Conservation (phyloP, 2,888 invertebrate genomes). For the Habroteleia sp. region DNA sequence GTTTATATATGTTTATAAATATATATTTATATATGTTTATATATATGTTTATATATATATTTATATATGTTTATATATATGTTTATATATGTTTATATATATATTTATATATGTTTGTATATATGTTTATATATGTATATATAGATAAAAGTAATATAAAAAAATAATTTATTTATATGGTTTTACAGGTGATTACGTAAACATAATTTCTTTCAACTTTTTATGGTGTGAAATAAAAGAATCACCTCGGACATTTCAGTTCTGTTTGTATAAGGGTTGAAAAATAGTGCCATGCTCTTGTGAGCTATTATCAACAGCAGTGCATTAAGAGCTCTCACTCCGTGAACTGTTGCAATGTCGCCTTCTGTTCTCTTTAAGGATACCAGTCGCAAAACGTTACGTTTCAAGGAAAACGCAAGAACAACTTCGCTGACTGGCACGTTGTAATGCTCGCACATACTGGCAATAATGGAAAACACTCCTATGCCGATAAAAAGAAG, state of each 20-base stretch:
- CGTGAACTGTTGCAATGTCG: constrained; percentile 86
- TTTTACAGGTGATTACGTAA: too few relatives aligned
- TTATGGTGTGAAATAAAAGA: too few relatives aligned
- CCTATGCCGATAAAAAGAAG: constrained; percentile 81
- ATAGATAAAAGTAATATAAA: too few relatives aligned
- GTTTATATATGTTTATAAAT: too few relatives aligned
- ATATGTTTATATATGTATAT: too few relatives aligned
- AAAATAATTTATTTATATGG: too few relatives aligned
- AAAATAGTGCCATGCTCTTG: constrained; percentile 88
- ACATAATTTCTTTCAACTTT: too few relatives aligned
- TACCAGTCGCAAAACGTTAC: constrained; percentile 83
- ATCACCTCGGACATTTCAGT: constrained; percentile 86
- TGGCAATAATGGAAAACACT: constrained; percentile 78
- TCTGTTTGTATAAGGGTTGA: constrained; percentile 85
- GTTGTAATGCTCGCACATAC: constrained; percentile 77
- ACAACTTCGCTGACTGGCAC: constrained; percentile 78
- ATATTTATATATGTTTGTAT: too few relatives aligned
- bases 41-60: too few relatives aligned
- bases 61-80: too few relatives aligned
- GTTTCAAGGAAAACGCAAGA: constrained; percentile 84
- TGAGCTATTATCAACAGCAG: constrained; percentile 85
- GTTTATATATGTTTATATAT: too few relatives aligned
- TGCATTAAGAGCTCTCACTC: constrained; percentile 86
- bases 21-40: too few relatives aligned
- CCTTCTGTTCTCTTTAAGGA: constrained; percentile 81